Conservation (phyloP, 1,140 invertebrate species). For the Sycophaga agraensis region DNA sequence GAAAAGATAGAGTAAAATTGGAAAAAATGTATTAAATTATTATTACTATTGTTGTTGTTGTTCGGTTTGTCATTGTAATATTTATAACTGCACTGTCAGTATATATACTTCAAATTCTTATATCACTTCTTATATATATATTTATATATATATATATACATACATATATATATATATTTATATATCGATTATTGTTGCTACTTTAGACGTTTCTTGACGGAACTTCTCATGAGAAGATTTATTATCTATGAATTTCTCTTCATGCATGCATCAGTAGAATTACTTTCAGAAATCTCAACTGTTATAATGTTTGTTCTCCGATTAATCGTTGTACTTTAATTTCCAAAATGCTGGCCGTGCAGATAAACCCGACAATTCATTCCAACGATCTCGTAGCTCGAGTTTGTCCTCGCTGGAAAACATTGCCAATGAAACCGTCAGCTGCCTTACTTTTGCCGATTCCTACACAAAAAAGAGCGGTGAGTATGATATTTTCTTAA, state of each 20-base stretch:
- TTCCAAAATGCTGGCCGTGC: constrained; percentile 65
- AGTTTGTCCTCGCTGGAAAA: constrained; percentile 97
- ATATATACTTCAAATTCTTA: neutral
- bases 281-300: constrained; percentile 4
- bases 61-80: constrained; percentile 44
- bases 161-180: neutral
- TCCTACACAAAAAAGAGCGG: constrained; percentile 93
- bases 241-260: constrained; percentile 12
- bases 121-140: constrained; percentile 1
- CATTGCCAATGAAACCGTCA: constrained; percentile 92
- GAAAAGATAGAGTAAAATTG: too few species aligned
- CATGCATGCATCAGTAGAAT: constrained; percentile 29
- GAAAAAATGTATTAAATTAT: too few species aligned
- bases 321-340: constrained; percentile 11
- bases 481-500: constrained; percentile 52
- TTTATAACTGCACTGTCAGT: constrained; percentile 41
- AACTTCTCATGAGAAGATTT: constrained; percentile 15
- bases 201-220: constrained; percentile 19
- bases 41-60: constrained; percentile 43
- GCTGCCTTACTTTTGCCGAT: constrained; percentile 93
- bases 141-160: neutral
- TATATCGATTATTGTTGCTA: constrained; percentile 12
- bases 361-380: constrained; percentile 96
- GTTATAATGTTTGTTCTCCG: neutral
- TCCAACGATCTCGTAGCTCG: constrained; percentile 92